Base-by-base conservation (phyloP, 2,888 invertebrate genomes). In the Melitaea athalia region DNA sequence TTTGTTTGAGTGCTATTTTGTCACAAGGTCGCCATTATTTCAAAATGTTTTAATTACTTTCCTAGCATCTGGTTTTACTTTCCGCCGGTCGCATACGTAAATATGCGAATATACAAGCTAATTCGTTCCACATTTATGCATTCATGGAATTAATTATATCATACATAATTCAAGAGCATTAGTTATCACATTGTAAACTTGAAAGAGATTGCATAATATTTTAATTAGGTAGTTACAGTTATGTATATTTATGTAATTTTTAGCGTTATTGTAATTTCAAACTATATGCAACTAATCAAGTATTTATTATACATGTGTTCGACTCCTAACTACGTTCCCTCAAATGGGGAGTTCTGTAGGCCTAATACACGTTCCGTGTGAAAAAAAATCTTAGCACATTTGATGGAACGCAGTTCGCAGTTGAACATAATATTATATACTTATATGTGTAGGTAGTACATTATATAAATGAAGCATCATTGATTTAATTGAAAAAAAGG, bases 1-100 rank as follows among this genome's bases (percentile, higher is more conserved):
- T 88, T 86, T 85, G 83, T 85, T 81, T 82, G 79, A 84, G 80
- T 81, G 84, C 81, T 81, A 77, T 81, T 81, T 79, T 79, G 80
- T 80, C 79, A 79, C 88, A 89, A 89, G 89, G 89, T 84, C 88
- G 81, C 62, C 50, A 52, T 67, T 66, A 70, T 72, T 70, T 65
- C 67, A 52, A 63, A 68, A 60, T 57, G 50, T 64, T 64, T 69
- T 62, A 59, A 67, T 64, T 67, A 59, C 64, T 69, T 64, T 49
- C 62, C 61, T 62, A 62, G 47, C 61, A 42, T 55, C n/a, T 47
- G 47, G 60, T 52, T 50, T 49, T 52, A 62, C 12, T 62, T 62
- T 31, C 52, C 15, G 12, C 42, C 50, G 24, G 38, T 15, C 42
- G 24, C 24, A 1, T 2, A 24, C 24, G 31, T 47, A 47, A 47